A percentile compares a stretch with the other conserved stretches of the same genome.
Evolutionary conservation across 2,888 invertebrate genomes (phyloP).

Genomic region (Campaea margaritaria): DNA sequence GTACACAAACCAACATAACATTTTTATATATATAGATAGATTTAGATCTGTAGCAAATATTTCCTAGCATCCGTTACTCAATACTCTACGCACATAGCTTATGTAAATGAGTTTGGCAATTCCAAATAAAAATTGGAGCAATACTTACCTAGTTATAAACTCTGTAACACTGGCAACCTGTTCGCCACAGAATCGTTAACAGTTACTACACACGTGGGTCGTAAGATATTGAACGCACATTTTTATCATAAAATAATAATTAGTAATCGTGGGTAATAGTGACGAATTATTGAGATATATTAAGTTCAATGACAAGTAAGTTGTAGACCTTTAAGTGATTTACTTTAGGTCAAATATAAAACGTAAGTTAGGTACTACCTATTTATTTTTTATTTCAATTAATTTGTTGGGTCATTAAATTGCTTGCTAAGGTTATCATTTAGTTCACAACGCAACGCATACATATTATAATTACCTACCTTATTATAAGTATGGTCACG

Average conservation of each 20-base stretch:
- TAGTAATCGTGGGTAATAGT: conserved; percentile 21
- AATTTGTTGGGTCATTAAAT: background rate
- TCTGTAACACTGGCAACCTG: conserved; percentile 15
- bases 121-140: conserved; percentile 31
- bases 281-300: conserved; percentile 17
- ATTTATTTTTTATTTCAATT: background rate
- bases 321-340: conserved; percentile 28
- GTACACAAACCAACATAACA: no score
- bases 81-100: conserved; percentile 12
- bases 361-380: no score
- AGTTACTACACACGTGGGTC: conserved; percentile 19
- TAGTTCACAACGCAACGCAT: no score
- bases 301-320: conserved; percentile 24
- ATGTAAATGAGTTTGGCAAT: conserved; percentile 32
- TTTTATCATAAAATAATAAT: conserved; percentile 26
- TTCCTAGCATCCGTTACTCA: conserved; percentile 17
- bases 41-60: conserved; percentile 18
- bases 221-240: conserved; percentile 18
- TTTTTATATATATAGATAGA: no score
- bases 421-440: no score
- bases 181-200: conserved; percentile 8
- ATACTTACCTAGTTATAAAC: conserved; percentile 15
- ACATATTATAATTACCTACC: no score
- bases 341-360: background rate
- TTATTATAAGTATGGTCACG: no score